phyloP scores from a whole-genome alignment of 2,797 vertebrate species.

The Gouania willdenowi region DNA sequence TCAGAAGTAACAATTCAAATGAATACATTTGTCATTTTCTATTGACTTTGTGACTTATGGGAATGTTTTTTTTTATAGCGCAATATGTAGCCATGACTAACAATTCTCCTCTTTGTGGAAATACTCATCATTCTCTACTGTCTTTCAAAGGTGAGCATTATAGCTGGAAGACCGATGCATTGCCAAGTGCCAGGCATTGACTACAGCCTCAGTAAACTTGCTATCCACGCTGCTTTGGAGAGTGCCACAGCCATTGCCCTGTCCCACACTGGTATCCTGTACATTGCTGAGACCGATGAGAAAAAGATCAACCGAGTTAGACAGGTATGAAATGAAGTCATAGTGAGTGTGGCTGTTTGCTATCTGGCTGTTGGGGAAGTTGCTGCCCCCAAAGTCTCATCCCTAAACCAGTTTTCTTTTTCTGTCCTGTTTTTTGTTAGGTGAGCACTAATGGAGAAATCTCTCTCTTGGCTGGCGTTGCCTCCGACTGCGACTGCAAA shows the following conservation, averaged over 20 bases:
- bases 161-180: conserved; percentile 97
- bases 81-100: too few relatives aligned
- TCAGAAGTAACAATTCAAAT: conserved; percentile 14
- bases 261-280: conserved; percentile 93
- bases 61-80: too few relatives aligned
- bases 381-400: conserved; percentile 13
- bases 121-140: not conserved
- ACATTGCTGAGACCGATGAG: conserved; percentile 98
- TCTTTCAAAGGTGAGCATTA: conserved; percentile 85
- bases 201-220: conserved; percentile 97
- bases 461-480: conserved; percentile 92
- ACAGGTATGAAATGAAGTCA: conserved; percentile 70
- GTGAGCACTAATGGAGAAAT: conserved; percentile 97
- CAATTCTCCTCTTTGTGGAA: conserved; percentile 20
- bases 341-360: too few relatives aligned
- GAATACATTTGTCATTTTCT: conserved; percentile 49
- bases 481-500: conserved; percentile 98
- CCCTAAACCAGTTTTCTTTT: conserved; percentile 25
- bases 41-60: too few relatives aligned
- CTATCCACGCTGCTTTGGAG: conserved; percentile 92
- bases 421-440: conserved; percentile 23
- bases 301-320: conserved; percentile 97
- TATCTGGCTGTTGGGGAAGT: too few relatives aligned
- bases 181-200: conserved; percentile 98
- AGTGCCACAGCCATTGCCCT: conserved; percentile 95